Evolutionary conservation across 1,140 invertebrate genomes (phyloP).

Genomic region (Penaeus vannamei): DNA sequence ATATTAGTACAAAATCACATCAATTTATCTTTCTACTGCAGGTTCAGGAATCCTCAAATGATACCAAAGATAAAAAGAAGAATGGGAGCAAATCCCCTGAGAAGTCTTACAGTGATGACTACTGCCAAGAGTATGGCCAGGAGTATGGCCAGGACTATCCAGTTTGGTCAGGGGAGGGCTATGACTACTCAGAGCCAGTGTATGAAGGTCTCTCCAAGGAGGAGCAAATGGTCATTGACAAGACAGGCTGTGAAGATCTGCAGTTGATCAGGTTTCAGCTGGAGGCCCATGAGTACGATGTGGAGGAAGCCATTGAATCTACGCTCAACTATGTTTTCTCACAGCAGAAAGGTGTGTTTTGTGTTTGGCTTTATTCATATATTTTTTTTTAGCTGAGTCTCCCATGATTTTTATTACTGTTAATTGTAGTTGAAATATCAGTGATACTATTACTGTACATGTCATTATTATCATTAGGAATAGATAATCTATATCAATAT

Average conservation of each 20-base stretch:
- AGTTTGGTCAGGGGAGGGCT: constrained; percentile 27
- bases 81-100: background rate
- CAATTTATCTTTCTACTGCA: background rate
- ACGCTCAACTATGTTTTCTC: constrained; percentile 48
- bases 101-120: background rate
- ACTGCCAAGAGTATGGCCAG: constrained; percentile 11
- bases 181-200: constrained; percentile 35
- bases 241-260: constrained; percentile 60
- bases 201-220: constrained; percentile 47
- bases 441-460: background rate
- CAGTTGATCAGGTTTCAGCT: constrained; percentile 43
- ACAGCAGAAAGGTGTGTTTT: constrained; percentile 48
- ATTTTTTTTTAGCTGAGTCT: too few relatives aligned
- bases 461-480: background rate
- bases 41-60: constrained; percentile 40
- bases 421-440: background rate
- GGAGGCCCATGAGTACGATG: constrained; percentile 57
- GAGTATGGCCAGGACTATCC: constrained; percentile 13
- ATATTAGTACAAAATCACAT: background rate
- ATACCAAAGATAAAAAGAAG: constrained; percentile 34
- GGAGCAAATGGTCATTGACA: constrained; percentile 43
- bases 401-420: background rate
- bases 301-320: constrained; percentile 55
- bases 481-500: too few relatives aligned
- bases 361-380: background rate